phyloP scores from a whole-genome alignment of 2,797 vertebrate species.

The Melanitta fusca region DNA sequence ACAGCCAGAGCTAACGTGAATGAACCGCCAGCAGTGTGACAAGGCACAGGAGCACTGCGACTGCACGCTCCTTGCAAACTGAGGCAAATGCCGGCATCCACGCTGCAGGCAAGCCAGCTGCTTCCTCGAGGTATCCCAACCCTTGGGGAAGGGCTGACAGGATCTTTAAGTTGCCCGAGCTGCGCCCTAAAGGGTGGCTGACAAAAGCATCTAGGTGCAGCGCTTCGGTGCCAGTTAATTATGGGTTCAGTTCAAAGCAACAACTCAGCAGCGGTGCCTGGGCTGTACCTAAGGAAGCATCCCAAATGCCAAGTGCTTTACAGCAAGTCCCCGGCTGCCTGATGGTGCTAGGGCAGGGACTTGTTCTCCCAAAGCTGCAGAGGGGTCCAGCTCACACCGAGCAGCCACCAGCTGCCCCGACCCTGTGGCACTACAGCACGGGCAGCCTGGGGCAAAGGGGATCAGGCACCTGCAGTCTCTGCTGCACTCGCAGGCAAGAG shows the following conservation, averaged over 20 bases:
- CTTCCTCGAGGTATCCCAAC: too few species aligned
- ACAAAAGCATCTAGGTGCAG: neutral
- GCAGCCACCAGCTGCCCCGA: neutral
- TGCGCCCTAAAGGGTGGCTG: neutral
- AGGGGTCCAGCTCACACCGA: neutral
- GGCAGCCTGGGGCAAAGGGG: neutral
- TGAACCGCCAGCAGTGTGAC: neutral
- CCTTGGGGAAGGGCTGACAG: neutral
- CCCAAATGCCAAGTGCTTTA: neutral
- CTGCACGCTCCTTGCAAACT: accelerated
- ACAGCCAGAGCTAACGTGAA: neutral
- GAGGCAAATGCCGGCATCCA: neutral
- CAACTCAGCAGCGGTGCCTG: accelerated
- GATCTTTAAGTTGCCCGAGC: neutral
- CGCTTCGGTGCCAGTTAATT: accelerated
- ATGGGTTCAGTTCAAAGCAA: neutral
- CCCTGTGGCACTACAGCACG: neutral
- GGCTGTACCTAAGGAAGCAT: neutral
- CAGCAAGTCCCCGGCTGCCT: neutral
- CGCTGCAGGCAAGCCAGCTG: neutral
- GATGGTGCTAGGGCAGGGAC: accelerated
- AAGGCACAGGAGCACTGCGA: accelerated
- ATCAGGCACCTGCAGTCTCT: neutral
- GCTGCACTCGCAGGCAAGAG: neutral
- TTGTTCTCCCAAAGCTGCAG: neutral